phyloP scores from a whole-genome alignment of 2,888 invertebrate species.

The Acleris literana region DNA sequence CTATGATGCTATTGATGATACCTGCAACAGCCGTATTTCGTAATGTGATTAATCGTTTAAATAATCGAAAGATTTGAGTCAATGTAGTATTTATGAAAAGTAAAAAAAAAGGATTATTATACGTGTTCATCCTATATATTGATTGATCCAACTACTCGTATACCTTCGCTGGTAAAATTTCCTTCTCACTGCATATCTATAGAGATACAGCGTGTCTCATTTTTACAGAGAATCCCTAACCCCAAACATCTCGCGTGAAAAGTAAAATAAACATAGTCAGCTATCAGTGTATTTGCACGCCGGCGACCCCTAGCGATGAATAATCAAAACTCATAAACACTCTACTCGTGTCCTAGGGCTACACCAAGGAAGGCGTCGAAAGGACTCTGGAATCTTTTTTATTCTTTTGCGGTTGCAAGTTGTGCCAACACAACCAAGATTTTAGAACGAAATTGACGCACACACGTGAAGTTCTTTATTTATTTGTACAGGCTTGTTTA shows the following conservation, averaged over 20 bases:
- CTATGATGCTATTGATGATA: too few species aligned
- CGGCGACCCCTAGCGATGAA: constrained; percentile 52
- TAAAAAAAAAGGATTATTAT: too few species aligned
- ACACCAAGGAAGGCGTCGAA: constrained; percentile 6
- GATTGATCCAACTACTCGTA: too few species aligned
- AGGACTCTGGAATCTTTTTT: not conserved
- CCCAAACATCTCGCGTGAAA: constrained; percentile 29
- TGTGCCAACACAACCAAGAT: not conserved
- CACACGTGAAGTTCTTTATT: not conserved
- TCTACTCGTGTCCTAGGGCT: constrained; percentile 42
- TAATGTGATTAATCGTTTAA: too few species aligned
- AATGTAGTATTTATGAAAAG: too few species aligned
- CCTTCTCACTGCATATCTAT: not conserved
- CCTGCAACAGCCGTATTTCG: too few species aligned
- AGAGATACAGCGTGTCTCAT: not conserved
- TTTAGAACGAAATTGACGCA: not conserved
- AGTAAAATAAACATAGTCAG: constrained; percentile 28
- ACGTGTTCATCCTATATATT: too few species aligned
- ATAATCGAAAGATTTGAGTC: too few species aligned
- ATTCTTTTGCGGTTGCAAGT: not conserved
- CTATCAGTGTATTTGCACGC: constrained; percentile 31
- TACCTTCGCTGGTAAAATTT: not conserved
- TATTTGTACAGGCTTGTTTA: too few species aligned
- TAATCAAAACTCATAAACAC: constrained; percentile 68
- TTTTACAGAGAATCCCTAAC: constrained; percentile 10